Percentiles rank a stretch among this genome's conserved stretches.
These are phyloP conservation scores for Raja brachyura DNA, from an alignment of 2,113 vertebrate species.

Conservation along the genomic window DNA sequence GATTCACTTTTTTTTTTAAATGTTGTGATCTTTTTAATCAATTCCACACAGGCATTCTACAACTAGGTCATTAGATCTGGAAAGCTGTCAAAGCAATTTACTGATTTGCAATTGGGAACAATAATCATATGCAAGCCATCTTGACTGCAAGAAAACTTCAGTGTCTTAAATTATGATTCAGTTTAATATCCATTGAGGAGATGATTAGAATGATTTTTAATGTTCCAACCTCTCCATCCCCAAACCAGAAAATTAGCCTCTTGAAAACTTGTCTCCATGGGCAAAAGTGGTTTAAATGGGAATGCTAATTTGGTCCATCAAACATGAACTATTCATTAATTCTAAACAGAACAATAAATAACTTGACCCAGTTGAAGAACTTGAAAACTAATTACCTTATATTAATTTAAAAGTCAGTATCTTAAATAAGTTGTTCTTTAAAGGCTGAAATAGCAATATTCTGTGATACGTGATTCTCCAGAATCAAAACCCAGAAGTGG, in stretches of 20 bases:
- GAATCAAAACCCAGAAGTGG: neutral
- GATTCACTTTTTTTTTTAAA: neutral
- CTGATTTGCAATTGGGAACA: neutral
- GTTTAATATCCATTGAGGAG: neutral
- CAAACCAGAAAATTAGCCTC: neutral
- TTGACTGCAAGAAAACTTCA: neutral
- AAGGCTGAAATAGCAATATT: neutral
- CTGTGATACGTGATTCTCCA: neutral
- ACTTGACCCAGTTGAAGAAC: neutral
- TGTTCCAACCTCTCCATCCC: neutral
- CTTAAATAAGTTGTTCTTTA: neutral
- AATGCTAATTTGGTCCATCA: conserved; percentile 5
- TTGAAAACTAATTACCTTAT: neutral
- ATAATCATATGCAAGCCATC: neutral
- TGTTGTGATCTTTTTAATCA: neutral
- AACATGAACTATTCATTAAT: neutral
- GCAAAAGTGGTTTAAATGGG: neutral
- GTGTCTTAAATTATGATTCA: neutral
- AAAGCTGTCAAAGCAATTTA: neutral
- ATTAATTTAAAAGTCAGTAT: neutral
- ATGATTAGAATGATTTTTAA: neutral
- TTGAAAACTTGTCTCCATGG: neutral
- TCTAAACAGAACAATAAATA: neutral
- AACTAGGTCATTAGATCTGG: conserved; percentile 10
- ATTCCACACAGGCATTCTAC: neutral